A percentile compares a stretch with the other conserved stretches of the same genome.
phyloP scores from a whole-genome alignment of 2,113 vertebrate species.

The Gobius niger region DNA sequence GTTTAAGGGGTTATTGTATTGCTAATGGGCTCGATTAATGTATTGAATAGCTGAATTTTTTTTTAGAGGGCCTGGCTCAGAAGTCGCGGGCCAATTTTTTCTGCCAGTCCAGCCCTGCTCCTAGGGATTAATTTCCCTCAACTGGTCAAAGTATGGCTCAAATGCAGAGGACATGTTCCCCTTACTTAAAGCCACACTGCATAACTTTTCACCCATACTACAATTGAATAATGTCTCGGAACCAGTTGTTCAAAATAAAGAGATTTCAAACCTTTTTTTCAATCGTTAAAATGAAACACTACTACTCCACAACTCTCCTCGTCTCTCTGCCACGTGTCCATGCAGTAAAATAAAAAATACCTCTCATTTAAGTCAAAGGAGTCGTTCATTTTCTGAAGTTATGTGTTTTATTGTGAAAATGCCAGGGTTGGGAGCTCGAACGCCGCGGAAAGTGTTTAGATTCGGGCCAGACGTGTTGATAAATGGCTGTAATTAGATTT shows the following conservation, averaged over 20 bases:
- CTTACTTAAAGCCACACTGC: no score
- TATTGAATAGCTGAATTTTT: no score
- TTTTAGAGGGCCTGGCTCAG: no score
- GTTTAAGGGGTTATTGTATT: no score
- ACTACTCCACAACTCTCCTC: background rate
- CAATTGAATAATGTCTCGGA: background rate
- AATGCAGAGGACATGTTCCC: no score
- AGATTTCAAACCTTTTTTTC: background rate
- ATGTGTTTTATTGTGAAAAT: constrained; percentile 25
- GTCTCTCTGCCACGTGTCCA: constrained; percentile 25
- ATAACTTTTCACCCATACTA: no score
- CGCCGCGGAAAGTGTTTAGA: constrained; percentile 33
- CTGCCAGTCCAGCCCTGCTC: no score
- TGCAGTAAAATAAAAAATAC: constrained; percentile 49
- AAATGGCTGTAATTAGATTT: constrained; percentile 58
- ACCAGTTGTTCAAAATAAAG: background rate
- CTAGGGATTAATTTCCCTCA: no score
- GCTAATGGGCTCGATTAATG: no score
- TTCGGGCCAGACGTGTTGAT: constrained; percentile 44
- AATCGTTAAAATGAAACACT: background rate
- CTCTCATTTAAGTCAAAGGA: constrained; percentile 51
- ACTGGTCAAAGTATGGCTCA: no score
- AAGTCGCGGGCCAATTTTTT: no score
- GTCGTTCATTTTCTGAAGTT: constrained; percentile 51
- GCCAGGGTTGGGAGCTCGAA: constrained; percentile 31